Evolutionary conservation across 2,113 vertebrate species (phyloP).

Genomic region (Tonatia bakeri): DNA sequence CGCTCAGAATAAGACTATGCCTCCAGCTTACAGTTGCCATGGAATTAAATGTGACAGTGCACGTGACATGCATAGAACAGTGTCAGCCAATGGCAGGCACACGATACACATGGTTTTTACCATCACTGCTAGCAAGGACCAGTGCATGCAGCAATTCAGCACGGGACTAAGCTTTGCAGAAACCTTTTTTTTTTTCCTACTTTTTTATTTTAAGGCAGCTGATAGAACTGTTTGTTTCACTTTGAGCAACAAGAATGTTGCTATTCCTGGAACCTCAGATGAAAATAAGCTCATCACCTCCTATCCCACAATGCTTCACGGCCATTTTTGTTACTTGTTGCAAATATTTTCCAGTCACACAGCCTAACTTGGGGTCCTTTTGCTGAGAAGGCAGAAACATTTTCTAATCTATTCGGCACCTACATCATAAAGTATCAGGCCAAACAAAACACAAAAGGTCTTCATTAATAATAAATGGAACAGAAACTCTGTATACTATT

Average conservation of each 20-base stretch:
- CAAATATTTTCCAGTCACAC: not conserved
- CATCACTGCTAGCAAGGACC: not conserved
- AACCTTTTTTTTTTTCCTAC: not conserved
- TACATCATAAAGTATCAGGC: not conserved
- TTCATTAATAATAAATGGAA: conserved; percentile 55
- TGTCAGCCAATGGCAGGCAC: not conserved
- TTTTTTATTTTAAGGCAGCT: conserved; percentile 2
- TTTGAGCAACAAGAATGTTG: not conserved
- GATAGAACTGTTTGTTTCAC: not conserved
- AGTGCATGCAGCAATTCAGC: not conserved
- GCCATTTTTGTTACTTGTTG: conserved; percentile 36
- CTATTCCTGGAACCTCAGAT: conserved; percentile 1
- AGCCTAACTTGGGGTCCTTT: conserved; percentile 29
- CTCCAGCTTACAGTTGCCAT: not conserved
- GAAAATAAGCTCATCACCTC: not conserved
- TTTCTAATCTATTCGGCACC: conserved; percentile 35
- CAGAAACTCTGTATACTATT: not conserved
- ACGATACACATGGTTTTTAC: not conserved
- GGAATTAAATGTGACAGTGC: not conserved
- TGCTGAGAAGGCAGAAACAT: conserved; percentile 48
- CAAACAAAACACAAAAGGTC: conserved; percentile 40
- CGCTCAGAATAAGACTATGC: not conserved
- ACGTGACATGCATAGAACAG: fast-evolving
- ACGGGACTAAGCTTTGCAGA: not conserved
- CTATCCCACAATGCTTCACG: not conserved